phyloP scores from a whole-genome alignment of 2,113 vertebrate genomes.

The Elaphurus davidianus region DNA sequence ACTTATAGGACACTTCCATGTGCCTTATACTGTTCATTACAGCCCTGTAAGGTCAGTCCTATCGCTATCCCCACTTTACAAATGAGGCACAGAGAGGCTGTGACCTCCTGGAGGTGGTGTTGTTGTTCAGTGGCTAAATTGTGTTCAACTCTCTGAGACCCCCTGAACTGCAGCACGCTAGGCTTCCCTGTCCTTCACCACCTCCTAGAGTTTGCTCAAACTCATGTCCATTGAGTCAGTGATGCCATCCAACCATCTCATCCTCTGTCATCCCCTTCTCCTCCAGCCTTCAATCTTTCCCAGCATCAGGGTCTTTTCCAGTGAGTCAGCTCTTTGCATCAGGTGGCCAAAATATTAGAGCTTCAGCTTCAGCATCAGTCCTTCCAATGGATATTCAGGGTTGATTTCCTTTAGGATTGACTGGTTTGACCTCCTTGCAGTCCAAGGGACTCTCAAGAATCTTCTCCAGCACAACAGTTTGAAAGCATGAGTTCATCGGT shows the following conservation, averaged over 20 bases:
- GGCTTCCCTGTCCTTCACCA: not conserved
- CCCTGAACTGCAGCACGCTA: not conserved
- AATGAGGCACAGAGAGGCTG: not conserved
- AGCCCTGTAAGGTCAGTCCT: not conserved
- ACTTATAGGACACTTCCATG: not conserved
- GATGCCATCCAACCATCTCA: not conserved
- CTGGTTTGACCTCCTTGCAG: not conserved
- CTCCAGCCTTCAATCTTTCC: not conserved
- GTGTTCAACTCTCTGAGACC: not conserved
- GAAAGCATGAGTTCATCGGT: not conserved
- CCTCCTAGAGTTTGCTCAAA: not conserved
- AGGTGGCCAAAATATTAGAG: not conserved
- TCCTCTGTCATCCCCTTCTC: not conserved
- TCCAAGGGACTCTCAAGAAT: not conserved
- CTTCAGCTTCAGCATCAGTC: not conserved
- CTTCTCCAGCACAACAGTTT: not conserved
- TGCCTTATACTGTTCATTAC: not conserved
- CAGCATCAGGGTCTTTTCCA: not conserved
- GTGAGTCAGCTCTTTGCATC: not conserved
- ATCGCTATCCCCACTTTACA: not conserved
- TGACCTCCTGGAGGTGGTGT: not conserved
- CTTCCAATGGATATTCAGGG: not conserved
- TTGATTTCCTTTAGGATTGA: not conserved
- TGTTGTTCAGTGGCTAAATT: not conserved
- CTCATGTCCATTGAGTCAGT: not conserved